phyloP scores from a whole-genome alignment of 1,140 invertebrate species.

The Chironomus striatipennis region DNA sequence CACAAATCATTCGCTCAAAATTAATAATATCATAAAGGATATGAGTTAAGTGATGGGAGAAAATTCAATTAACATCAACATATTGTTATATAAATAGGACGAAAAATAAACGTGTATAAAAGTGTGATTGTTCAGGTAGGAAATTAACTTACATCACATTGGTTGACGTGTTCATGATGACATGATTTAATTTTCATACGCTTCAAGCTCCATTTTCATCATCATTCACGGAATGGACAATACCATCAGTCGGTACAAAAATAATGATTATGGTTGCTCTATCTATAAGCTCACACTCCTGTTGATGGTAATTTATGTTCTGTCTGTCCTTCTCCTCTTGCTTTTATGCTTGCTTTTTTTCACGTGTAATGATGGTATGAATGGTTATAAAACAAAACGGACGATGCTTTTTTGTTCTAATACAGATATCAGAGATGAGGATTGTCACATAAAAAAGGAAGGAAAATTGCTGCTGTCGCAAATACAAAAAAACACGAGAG shows the following conservation, averaged over 20 bases:
- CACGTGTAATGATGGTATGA: background rate
- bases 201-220: slow-evolving; percentile 1
- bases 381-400: background rate
- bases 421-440: background rate
- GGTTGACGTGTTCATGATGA: slow-evolving; percentile 6
- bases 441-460: background rate
- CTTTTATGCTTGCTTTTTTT: background rate
- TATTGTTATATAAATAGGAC: too few species aligned
- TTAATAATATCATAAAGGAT: too few species aligned
- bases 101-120: too few species aligned
- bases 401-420: background rate
- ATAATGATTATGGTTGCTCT: too few species aligned
- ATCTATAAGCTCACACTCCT: background rate
- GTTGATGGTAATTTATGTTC: slow-evolving; percentile 13
- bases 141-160: slow-evolving; percentile 14
- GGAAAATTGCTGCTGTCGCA: background rate
- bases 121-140: background rate
- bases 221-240: background rate
- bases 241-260: background rate
- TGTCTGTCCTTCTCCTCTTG: background rate
- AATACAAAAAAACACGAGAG: background rate
- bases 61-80: too few species aligned
- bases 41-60: too few species aligned
- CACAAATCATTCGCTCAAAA: too few species aligned
- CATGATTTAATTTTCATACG: slow-evolving; percentile 7